phyloP scores from a whole-genome alignment of 2,797 vertebrate species.

The Myotis planiceps region DNA sequence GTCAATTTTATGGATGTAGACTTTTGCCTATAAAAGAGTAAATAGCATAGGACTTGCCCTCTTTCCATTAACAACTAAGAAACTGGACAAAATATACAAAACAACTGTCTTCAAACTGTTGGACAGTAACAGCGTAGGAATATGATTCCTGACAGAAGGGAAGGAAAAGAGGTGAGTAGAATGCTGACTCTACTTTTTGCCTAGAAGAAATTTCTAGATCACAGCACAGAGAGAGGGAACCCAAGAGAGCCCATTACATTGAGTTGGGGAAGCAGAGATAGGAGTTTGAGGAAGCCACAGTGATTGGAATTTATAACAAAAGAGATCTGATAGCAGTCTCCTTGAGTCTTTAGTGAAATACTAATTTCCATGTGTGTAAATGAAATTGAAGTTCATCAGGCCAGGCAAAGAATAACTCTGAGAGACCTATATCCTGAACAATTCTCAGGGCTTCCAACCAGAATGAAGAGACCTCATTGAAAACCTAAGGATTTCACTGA shows the following conservation, averaged over 20 bases:
- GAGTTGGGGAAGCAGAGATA: not conserved
- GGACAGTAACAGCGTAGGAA: not conserved
- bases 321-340: not conserved
- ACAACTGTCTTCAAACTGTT: not conserved
- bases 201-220: not conserved
- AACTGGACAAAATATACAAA: not conserved
- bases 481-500: not conserved
- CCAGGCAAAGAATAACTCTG: not conserved
- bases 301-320: not conserved
- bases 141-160: not conserved
- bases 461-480: not conserved
- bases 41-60: not conserved
- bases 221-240: not conserved
- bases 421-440: not conserved
- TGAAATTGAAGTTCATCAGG: not conserved
- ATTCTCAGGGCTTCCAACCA: not conserved
- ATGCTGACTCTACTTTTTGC: not conserved
- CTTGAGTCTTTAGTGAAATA: not conserved
- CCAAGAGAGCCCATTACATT: not conserved
- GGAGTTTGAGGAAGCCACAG: not conserved
- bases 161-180: not conserved
- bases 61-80: not conserved
- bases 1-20: not conserved
- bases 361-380: not conserved
- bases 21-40: not conserved